A percentile compares a stretch with the other conserved stretches of the same genome.
These are phyloP conservation scores for Sula dactylatra DNA, from an alignment of 2,113 vertebrate species.

Conservation along the genomic window DNA sequence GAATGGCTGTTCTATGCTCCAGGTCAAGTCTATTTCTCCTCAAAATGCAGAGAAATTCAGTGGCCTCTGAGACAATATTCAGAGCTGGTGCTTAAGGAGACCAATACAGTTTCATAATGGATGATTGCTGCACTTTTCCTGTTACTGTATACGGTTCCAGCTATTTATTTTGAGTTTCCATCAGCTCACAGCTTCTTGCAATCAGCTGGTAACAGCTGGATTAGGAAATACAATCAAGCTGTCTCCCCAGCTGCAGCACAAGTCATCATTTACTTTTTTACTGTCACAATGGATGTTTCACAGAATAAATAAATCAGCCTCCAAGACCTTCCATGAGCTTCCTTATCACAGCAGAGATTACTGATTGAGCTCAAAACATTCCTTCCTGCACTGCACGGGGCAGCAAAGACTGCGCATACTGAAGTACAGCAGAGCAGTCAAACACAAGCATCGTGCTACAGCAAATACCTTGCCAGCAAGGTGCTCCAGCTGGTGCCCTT, in stretches of 20 bases:
- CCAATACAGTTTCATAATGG: not conserved
- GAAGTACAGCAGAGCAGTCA: not conserved
- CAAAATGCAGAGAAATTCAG: not conserved
- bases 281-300: not conserved
- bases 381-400: not conserved
- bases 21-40: not conserved
- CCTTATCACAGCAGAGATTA: not conserved
- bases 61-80: not conserved
- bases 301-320: not conserved
- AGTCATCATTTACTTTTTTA: not conserved
- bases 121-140: not conserved
- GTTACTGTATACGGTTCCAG: not conserved
- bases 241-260: not conserved
- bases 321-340: not conserved
- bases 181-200: not conserved
- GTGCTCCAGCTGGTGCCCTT: not conserved
- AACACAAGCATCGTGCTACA: not conserved
- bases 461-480: not conserved
- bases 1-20: not conserved
- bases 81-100: not conserved
- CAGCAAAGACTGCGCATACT: not conserved
- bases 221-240: not conserved
- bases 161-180: not conserved
- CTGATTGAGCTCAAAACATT: not conserved
- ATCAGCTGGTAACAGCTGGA: not conserved